Evolutionary conservation across 2,888 invertebrate genomes (phyloP).

Genomic region (Ceratothoa steindachneri): DNA sequence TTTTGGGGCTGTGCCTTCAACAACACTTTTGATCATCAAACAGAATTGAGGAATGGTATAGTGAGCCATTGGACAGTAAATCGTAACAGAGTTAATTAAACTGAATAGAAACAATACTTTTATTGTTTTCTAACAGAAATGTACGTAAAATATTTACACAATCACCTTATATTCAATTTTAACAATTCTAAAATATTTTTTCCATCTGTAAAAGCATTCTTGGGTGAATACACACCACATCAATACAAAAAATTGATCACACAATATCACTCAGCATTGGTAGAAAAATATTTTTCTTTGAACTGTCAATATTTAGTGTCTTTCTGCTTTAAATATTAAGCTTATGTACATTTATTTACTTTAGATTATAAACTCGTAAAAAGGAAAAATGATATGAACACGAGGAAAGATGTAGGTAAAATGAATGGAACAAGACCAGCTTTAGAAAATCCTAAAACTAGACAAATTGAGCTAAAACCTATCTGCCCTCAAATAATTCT

Average conservation of each 20-base stretch:
- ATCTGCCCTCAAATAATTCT: too few relatives aligned
- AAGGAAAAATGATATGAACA: background rate
- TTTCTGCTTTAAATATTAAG: background rate
- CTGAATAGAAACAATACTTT: background rate
- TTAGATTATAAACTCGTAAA: background rate
- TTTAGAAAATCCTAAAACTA: too few relatives aligned
- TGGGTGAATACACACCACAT: background rate
- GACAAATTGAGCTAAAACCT: too few relatives aligned
- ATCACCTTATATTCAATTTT: background rate
- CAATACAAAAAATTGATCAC: background rate
- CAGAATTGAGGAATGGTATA: too few relatives aligned
- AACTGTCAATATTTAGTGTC: too few relatives aligned
- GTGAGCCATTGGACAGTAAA: too few relatives aligned
- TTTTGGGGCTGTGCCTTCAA: too few relatives aligned
- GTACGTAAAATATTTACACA: background rate
- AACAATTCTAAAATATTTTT: background rate
- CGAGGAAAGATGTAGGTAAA: too few relatives aligned
- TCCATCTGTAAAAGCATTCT: background rate
- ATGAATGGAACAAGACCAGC: too few relatives aligned
- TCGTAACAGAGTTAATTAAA: too few relatives aligned
- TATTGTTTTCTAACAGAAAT: background rate
- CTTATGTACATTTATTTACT: background rate
- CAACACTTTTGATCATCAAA: too few relatives aligned
- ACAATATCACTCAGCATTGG: background rate
- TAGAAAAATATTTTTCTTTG: background rate